A percentile compares a stretch with the other conserved stretches of the same genome.
Conservation (phyloP, 2,113 vertebrate genomes). For the human (Homo sapiens) region DNA sequence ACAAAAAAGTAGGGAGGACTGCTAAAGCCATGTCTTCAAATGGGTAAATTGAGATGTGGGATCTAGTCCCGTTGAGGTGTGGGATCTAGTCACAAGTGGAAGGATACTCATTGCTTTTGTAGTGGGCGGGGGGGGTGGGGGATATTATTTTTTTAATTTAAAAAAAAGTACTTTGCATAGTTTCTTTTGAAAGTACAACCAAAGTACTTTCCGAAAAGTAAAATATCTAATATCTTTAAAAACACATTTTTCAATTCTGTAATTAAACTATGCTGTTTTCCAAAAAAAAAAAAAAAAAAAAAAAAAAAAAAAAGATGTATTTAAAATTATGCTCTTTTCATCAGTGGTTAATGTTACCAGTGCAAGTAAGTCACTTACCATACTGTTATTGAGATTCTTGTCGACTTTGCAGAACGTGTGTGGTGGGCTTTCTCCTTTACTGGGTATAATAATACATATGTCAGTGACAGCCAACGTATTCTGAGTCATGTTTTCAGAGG, state of each 20-base stretch:
- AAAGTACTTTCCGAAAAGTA: slow-evolving; percentile 22
- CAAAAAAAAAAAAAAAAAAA: not conserved
- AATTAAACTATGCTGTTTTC: not conserved
- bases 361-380: slow-evolving; percentile 87
- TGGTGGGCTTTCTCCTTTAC: slow-evolving; percentile 96
- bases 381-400: slow-evolving; percentile 98
- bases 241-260: slow-evolving; percentile 45
- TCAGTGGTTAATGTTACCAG: slow-evolving; percentile 21
- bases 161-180: not conserved
- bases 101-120: not conserved
- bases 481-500: slow-evolving; percentile 92
- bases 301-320: slow-evolving; percentile 30
- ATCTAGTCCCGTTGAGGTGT: not conserved
- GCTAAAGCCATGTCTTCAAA: not conserved
- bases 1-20: not conserved
- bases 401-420: slow-evolving; percentile 99
- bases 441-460: slow-evolving; percentile 96
- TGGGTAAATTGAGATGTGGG: not conserved
- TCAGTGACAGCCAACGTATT: slow-evolving; percentile 96
- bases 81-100: not conserved
- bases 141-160: not conserved
- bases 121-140: not conserved
- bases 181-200: slow-evolving; percentile 52
- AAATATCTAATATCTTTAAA: slow-evolving; percentile 42
- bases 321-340: slow-evolving; percentile 34